phyloP scores from a whole-genome alignment of 92 coral and sea anemone genomes.

The Scolanthus callimorphus region DNA sequence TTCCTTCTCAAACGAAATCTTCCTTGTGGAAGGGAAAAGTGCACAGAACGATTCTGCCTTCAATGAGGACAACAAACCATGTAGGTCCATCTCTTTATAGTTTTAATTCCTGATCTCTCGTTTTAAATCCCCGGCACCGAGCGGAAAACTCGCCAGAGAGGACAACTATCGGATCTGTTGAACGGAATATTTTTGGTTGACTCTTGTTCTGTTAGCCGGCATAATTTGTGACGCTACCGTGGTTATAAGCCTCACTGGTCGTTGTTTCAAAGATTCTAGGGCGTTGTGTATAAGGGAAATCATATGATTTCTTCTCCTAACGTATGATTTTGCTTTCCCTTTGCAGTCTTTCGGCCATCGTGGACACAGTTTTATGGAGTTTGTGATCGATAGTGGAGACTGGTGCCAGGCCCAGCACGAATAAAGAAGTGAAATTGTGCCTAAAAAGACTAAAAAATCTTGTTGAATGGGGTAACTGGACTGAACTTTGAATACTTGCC shows the following conservation, averaged over 20 bases:
- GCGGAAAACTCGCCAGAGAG: too few relatives aligned
- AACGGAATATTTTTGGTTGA: too few relatives aligned
- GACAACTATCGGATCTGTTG: too few relatives aligned
- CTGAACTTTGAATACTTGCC: conserved; percentile 11
- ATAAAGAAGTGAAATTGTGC: conserved; percentile 44
- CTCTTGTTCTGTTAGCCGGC: background rate
- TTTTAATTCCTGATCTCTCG: background rate
- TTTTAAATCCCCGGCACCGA: too few relatives aligned
- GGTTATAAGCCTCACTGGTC: too few relatives aligned
- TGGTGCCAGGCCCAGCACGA: conserved; percentile 99
- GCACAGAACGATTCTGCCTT: conserved; percentile 51
- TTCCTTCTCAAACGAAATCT: conserved; percentile 26
- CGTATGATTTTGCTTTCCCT: conserved; percentile 8
- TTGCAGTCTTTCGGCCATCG: conserved; percentile 88
- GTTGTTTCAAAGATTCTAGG: too few relatives aligned
- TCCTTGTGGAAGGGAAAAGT: conserved; percentile 73
- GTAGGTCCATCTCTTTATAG: conserved; percentile 44
- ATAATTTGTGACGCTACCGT: too few relatives aligned
- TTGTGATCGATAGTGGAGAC: conserved; percentile 98
- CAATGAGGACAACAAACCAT: conserved; percentile 93
- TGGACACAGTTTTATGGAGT: conserved; percentile 99
- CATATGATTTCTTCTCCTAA: too few relatives aligned
- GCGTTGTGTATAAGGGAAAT: too few relatives aligned
- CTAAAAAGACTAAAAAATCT: conserved; percentile 28
- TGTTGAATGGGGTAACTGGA: conserved; percentile 89